Conservation (phyloP, 2,797 vertebrate genomes). For the Sternotherus odoratus region DNA sequence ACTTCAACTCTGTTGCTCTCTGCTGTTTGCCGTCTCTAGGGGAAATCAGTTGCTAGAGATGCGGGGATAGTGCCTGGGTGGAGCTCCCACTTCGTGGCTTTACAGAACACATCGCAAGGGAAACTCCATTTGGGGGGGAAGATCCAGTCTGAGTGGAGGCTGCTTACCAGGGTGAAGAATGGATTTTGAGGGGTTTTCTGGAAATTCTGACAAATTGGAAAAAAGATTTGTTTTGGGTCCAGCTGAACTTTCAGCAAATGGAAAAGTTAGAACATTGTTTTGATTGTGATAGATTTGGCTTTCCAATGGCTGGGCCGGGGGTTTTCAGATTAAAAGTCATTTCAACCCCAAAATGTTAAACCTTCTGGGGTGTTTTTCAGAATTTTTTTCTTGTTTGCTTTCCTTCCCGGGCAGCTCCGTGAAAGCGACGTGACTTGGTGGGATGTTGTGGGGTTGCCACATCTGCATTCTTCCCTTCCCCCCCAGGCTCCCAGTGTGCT, state of each 20-base stretch:
- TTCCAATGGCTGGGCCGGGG: not conserved
- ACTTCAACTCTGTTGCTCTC: constrained; percentile 62
- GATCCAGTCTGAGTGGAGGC: not conserved
- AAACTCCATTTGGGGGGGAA: no score
- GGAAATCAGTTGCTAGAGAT: not conserved
- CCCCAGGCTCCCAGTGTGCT: not conserved
- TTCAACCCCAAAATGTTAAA: not conserved
- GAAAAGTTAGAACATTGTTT: not conserved
- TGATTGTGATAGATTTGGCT: not conserved
- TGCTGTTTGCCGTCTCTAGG: constrained; percentile 31
- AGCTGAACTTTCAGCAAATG: no score
- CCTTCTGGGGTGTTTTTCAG: not conserved
- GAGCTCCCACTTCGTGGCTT: not conserved
- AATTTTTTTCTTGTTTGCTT: not conserved
- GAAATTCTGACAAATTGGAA: not conserved
- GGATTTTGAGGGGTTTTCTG: not conserved
- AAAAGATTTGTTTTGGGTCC: no score
- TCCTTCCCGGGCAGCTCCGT: not conserved
- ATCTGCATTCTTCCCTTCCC: not conserved
- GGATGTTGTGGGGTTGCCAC: not conserved
- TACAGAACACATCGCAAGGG: not conserved
- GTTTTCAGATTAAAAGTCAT: not conserved
- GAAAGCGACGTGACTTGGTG: not conserved
- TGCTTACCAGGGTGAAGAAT: not conserved
- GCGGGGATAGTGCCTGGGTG: not conserved